Conservation (phyloP, 1,140 invertebrate species). For the Gyrodactylus salaris region DNA sequence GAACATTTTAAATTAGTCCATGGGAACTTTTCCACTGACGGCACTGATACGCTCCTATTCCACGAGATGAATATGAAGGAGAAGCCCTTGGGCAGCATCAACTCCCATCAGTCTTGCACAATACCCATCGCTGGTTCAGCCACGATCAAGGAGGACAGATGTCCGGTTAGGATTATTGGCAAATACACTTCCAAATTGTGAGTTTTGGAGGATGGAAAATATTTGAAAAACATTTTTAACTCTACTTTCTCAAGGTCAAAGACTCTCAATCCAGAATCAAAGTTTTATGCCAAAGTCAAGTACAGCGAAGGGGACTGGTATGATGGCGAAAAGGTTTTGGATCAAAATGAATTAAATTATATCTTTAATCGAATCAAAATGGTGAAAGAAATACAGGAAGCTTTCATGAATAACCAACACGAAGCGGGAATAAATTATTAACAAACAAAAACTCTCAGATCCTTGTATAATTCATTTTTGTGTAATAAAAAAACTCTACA, state of each 20-base stretch:
- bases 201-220: not conserved
- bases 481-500: no score
- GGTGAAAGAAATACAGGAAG: constrained; percentile 5
- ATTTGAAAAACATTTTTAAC: not conserved
- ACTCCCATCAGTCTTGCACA: not conserved
- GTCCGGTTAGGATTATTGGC: not conserved
- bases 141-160: not conserved
- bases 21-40: not conserved
- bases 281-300: not conserved
- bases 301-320: not conserved
- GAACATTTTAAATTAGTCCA: not conserved
- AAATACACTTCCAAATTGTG: not conserved
- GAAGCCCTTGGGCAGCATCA: not conserved
- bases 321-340: not conserved
- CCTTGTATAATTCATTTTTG: no score
- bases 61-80: not conserved
- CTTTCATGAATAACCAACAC: not conserved
- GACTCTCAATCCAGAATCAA: no score
- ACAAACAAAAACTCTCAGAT: no score
- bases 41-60: not conserved
- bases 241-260: not conserved
- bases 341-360: not conserved
- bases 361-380: not conserved
- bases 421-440: no score
- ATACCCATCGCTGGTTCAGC: not conserved